These are phyloP conservation scores for Spisula subtruncata DNA, from an alignment of 2,888 invertebrate species.

Conservation along the genomic window DNA sequence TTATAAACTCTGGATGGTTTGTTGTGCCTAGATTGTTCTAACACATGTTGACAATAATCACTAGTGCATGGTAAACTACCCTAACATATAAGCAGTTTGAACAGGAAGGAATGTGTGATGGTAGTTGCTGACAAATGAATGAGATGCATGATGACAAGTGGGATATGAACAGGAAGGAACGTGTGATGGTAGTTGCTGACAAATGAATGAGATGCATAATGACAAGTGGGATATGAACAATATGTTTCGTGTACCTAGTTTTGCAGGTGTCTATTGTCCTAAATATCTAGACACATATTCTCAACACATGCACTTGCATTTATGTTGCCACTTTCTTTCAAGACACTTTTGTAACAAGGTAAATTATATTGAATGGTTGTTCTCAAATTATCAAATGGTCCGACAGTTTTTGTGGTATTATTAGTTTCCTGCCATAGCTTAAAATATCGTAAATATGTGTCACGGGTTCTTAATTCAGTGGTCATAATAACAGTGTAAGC, in stretches of 20 bases:
- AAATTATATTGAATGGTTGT: too few species aligned
- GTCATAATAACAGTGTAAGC: too few species aligned
- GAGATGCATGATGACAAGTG: background rate
- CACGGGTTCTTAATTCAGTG: too few species aligned
- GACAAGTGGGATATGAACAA: background rate
- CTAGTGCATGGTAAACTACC: background rate
- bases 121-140: background rate
- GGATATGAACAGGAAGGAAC: too few species aligned
- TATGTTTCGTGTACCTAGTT: background rate
- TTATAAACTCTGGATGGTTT: background rate
- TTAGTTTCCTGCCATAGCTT: too few species aligned
- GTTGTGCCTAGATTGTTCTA: background rate
- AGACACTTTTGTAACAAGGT: too few species aligned
- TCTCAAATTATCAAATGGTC: too few species aligned
- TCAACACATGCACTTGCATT: background rate
- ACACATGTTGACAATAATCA: slow-evolving; percentile 12
- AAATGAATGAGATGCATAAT: background rate
- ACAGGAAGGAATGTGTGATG: background rate
- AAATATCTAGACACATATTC: background rate
- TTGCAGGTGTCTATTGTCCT: background rate
- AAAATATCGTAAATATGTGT: too few species aligned
- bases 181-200: background rate
- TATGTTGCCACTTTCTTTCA: too few species aligned
- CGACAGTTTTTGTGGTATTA: too few species aligned
- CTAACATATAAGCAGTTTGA: background rate